Base-by-base conservation (phyloP, 2,888 invertebrate genomes). In the Dugesia japonica region DNA sequence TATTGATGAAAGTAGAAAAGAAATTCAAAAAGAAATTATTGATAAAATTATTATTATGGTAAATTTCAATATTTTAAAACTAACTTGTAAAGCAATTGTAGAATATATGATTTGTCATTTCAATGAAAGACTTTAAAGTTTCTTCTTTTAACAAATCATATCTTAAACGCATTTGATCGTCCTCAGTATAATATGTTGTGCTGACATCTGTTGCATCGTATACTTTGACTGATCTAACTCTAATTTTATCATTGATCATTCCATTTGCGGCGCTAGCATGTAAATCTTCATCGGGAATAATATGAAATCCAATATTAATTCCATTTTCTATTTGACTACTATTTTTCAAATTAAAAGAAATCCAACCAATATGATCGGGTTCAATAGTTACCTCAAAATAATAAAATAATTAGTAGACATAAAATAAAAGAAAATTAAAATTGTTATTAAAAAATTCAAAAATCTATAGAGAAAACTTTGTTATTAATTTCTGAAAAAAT, bases 141-240 rank as follows among this genome's bases (percentile, higher is more conserved):
- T 56, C 56, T 56, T 56, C 56, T 56, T 56, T 56, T n/a, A 56
- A 56, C n/a, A 56, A n/a, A 20, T 56, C 56, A 56, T 56, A 56
- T 56, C 56, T n/a, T n/a, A 56, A 23, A 9, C n/a, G 4, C 56
- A 56, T 13, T 23, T 56, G 56, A 56, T 56, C 56, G 7, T 56
- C 56, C 23, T 56, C 56, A 13, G 56, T 56, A 23, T 56, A 56
- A 23, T 20, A 56, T 4, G 23, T 23, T 9, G 9, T 20, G 17
- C 56, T 13, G 20, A 56, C 56, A n/a, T 56, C 56, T 7, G 56
- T 9, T 9, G 20, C 56, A 56, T 56, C 56, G 9, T 9, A 13
- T n/a, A 56, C 23, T n/a, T 56, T 56, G 4, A 56, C 56, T 56
- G 56, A 4, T 56, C 56, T 56, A 4, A 56, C 56, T 20, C 56